Evolutionary conservation across 2,113 vertebrate genomes (phyloP), one percentile per base, ranked within the genome.

Genomic region (Sapayoa aenigma): DNA sequence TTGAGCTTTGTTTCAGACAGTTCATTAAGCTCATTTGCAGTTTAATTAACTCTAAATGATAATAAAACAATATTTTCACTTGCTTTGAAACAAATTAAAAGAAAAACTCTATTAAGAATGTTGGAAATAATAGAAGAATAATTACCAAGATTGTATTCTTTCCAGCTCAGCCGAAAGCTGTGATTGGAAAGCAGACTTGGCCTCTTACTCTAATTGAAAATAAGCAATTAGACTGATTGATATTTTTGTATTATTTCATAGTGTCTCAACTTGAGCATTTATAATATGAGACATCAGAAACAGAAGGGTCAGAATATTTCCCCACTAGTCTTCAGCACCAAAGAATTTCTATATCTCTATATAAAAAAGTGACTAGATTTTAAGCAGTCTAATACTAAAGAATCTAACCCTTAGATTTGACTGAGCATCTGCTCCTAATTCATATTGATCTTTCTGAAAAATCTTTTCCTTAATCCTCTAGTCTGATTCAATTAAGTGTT

Each of bases 21-120:
- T 89, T 94, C 92, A 94, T 94, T 94, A 95, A 82, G 76, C 80
- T 87, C 74, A 94, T 94, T 89, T 94, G 71, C 90, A 85, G 92
- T 94, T 94, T 93, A 97, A 96, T 96, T 94, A 95, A 94, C 74
- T 84, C 59, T 68, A 94, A 96, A 83, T 6, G 31, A 94, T 59
- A 84, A 56, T 44, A 84, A 62, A 94, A 93, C 71, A 93, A 85
- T 96, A 89, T 96, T 95, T 95, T 80, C 8, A 4, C 71, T 94
- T 89, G 53, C 69, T 90, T 89, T 96, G 66, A 96, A 95, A 87
- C 27, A 65, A 92, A 95, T 94, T 44, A 66, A 82, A 95, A 90
- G 76, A 82, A 82, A 87, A 85, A 33, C 27, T 78, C 37, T 66
- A 84, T 85, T 71, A 92, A 89, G 69, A 87, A 74, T 53, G 50